Evolutionary conservation across 2,113 vertebrate genomes (phyloP).

Genomic region (Patagioenas fasciata): DNA sequence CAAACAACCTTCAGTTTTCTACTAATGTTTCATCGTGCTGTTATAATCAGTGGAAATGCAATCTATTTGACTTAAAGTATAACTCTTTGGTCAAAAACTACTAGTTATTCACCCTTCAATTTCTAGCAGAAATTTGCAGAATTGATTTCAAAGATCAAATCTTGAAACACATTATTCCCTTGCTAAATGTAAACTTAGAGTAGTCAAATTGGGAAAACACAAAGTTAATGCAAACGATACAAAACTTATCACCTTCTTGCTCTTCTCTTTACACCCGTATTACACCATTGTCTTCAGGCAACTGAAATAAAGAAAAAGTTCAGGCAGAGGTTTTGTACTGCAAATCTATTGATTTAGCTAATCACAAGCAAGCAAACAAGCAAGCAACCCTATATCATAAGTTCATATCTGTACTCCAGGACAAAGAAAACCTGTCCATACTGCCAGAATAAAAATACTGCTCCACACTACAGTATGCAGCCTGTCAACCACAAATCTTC

Average conservation of each 20-base stretch:
- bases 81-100: neutral
- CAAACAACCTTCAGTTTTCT: rapidly evolving
- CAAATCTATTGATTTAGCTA: neutral
- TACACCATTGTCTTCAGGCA: neutral
- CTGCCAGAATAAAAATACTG: neutral
- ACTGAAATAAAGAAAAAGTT: neutral
- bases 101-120: neutral
- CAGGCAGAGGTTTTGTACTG: neutral
- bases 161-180: neutral
- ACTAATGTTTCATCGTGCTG: neutral
- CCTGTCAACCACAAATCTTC: neutral
- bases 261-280: neutral
- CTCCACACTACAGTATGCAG: neutral
- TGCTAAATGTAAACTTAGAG: neutral
- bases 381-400: neutral
- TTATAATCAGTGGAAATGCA: neutral
- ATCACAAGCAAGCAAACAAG: neutral
- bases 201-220: neutral
- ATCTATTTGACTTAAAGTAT: neutral
- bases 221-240: neutral
- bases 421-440: neutral
- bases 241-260: neutral
- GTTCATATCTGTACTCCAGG: neutral
- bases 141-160: neutral
- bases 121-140: neutral